Base-by-base conservation (phyloP, 2,888 invertebrate species). In the Leistus spinibarbis region DNA sequence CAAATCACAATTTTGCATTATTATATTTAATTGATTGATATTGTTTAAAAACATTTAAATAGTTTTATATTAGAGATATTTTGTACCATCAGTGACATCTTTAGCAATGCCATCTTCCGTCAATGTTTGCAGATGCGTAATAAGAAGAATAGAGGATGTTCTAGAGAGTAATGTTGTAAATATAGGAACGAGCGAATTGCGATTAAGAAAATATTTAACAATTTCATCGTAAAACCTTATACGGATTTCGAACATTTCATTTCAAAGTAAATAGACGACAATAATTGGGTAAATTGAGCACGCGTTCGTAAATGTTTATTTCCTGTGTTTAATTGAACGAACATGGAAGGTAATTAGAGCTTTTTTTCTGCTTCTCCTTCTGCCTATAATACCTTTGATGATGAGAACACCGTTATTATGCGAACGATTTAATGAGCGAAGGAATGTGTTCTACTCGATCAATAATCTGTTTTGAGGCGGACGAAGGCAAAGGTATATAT, bases 251-350 rank as follows among this genome's bases (percentile, higher is more conserved):
- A 66, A 73, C 67, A 66, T 73, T 72, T 56, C 62, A 40, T 40
- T 73, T 67, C 67, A 67, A 57, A 65, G 72, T 67, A 73, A 40
- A 73, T 67, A 73, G 73, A 73, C 73, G 60, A 64, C 24, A 73
- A 67, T 73, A 73, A 73, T 73, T 69, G 63, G 75, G 64, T 40
- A 69, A 69, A 75, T 75, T 62, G 75, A 69, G 54, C 69, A 62
- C 75, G 75, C 20, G 75, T 27, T 67, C 40, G 64, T 75, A 63
- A 75, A 75, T 69, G 69, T 75, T 75, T 75, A 75, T 75, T 75
- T 69, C 66, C 75, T 75, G 53, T 63, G 54, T 69, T 75, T 75
- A 75, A 75, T 75, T 75, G 64, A 68, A 63, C 54, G 68, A 40
- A 69, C 75, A 75, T 75, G 69, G 20, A 73, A 24, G 60, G 67